phyloP scores from a whole-genome alignment of 2,888 invertebrate species.

The Caradrina clavipalpis region DNA sequence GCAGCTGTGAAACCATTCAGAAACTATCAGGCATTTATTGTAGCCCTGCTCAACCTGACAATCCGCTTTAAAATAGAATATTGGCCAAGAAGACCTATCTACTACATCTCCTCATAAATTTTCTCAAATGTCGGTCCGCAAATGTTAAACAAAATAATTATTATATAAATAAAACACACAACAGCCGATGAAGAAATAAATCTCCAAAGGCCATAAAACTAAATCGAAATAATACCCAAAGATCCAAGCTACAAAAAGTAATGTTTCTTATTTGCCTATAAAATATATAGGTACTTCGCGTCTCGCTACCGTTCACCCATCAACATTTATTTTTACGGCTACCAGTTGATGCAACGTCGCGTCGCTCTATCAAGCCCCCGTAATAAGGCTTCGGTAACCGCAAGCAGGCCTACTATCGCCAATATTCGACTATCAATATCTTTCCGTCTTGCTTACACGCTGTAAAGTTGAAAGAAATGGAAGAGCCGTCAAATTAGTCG shows the following conservation, averaged over 20 bases:
- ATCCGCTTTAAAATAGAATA: neutral
- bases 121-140: neutral
- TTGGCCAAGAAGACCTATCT: neutral
- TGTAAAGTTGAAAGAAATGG: slow-evolving; percentile 60
- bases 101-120: neutral
- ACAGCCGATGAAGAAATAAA: slow-evolving; percentile 47
- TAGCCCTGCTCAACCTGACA: too few species aligned
- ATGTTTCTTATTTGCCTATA: slow-evolving; percentile 53
- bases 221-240: slow-evolving; percentile 39
- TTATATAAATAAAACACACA: neutral
- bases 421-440: slow-evolving; percentile 55
- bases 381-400: slow-evolving; percentile 84
- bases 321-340: slow-evolving; percentile 59
- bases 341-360: slow-evolving; percentile 41
- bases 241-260: slow-evolving; percentile 36
- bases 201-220: slow-evolving; percentile 24
- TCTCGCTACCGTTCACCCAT: slow-evolving; percentile 52
- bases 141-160: slow-evolving; percentile 26
- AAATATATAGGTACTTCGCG: slow-evolving; percentile 37
- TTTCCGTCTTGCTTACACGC: slow-evolving; percentile 61
- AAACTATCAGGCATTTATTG: too few species aligned
- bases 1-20: too few species aligned
- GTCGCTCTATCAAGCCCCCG: slow-evolving; percentile 38
- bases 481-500: slow-evolving; percentile 66
- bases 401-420: slow-evolving; percentile 68